Evolutionary conservation across 1,140 invertebrate species (phyloP).

Genomic region (Trachymyrmex septentrionalis): DNA sequence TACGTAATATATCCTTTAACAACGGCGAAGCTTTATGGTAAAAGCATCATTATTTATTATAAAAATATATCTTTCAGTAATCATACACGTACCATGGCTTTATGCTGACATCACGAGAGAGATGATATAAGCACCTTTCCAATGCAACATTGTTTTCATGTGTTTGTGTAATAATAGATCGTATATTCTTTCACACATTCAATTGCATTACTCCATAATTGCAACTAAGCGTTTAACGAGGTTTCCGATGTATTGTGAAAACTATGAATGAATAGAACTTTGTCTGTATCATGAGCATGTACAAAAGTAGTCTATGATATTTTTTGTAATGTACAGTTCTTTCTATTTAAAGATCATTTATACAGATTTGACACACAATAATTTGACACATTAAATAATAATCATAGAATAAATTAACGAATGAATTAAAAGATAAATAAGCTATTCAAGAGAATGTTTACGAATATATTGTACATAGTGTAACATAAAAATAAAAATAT

Average conservation of each 20-base stretch:
- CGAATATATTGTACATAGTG: not conserved
- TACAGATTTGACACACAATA: conserved; percentile 13
- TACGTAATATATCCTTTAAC: not conserved
- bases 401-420: too few species aligned
- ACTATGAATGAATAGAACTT: conserved; percentile 76
- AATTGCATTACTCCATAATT: conserved; percentile 65
- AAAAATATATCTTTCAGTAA: conserved; percentile 43
- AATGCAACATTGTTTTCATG: conserved; percentile 39
- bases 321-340: conserved; percentile 1
- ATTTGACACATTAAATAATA: too few species aligned
- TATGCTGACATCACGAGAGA: conserved; percentile 76
- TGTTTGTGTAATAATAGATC: conserved; percentile 25
- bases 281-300: conserved; percentile 31
- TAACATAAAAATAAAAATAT: not conserved
- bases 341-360: not conserved
- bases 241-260: conserved; percentile 81
- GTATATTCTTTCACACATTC: conserved; percentile 41
- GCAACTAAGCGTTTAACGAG: conserved; percentile 79
- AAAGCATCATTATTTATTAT: conserved; percentile 35
- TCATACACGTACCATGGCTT: conserved; percentile 77
- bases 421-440: too few species aligned
- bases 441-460: not conserved
- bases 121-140: conserved; percentile 67
- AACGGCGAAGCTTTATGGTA: conserved; percentile 19
- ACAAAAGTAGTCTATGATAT: not conserved